These are phyloP conservation scores for Phrynocephalus forsythii DNA, from an alignment of 2,797 vertebrate genomes.

Conservation along the genomic window DNA sequence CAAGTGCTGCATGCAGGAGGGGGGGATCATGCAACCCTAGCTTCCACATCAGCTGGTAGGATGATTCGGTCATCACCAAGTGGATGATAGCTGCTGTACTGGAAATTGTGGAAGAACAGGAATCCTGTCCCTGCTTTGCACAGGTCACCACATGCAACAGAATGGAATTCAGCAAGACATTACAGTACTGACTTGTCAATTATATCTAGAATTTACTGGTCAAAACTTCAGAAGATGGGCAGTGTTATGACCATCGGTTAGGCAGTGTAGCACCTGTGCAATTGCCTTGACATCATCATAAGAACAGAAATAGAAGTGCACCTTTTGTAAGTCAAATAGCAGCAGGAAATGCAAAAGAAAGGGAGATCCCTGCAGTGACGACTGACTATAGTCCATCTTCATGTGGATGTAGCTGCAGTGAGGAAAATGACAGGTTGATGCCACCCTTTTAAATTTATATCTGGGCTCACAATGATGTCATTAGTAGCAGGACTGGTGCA, in stretches of 20 bases:
- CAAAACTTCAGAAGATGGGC: not conserved
- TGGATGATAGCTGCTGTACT: not conserved
- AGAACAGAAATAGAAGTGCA: not conserved
- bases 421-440: not conserved
- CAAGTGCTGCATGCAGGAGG: not conserved
- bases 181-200: not conserved
- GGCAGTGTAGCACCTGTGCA: not conserved
- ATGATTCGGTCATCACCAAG: not conserved
- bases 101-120: not conserved
- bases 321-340: not conserved
- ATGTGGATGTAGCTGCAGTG: not conserved
- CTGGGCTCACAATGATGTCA: not conserved
- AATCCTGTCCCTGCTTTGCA: not conserved
- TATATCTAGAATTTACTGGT: not conserved
- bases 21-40: not conserved
- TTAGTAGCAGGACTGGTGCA: no score
- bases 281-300: not conserved
- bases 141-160: not conserved
- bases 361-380: not conserved
- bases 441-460: not conserved
- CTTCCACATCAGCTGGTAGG: not conserved
- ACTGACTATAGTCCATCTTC: not conserved
- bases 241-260: not conserved
- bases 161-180: not conserved
- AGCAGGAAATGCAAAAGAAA: not conserved